Evolutionary conservation across 2,888 invertebrate species (phyloP).

Genomic region (Amphipyra tragopoginis): DNA sequence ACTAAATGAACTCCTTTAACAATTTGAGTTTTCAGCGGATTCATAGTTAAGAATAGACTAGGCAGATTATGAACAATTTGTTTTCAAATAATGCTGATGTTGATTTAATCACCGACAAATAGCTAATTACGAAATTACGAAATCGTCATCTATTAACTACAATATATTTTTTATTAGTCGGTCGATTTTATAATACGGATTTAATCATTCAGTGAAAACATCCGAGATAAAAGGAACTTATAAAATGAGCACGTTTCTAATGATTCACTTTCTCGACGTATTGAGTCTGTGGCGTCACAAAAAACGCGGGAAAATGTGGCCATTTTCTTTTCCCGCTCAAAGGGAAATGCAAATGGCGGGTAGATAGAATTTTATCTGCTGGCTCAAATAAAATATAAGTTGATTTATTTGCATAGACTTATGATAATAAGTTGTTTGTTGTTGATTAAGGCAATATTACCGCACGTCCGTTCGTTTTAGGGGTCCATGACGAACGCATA

Average conservation of each 20-base stretch:
- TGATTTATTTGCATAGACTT: constrained; percentile 16
- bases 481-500: too few relatives aligned
- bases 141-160: background rate
- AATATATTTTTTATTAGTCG: constrained; percentile 4
- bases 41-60: too few relatives aligned
- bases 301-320: constrained; percentile 73
- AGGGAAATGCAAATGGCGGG: constrained; percentile 80
- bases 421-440: background rate
- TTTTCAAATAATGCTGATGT: too few relatives aligned
- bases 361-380: constrained; percentile 39
- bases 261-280: constrained; percentile 77
- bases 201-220: constrained; percentile 49
- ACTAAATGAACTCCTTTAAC: too few relatives aligned
- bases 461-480: too few relatives aligned
- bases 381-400: constrained; percentile 25
- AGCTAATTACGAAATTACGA: background rate
- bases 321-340: constrained; percentile 79
- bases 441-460: too few relatives aligned
- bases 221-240: constrained; percentile 59
- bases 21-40: too few relatives aligned
- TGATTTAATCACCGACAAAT: too few relatives aligned
- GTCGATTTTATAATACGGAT: constrained; percentile 29
- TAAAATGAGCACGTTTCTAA: constrained; percentile 73
- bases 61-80: too few relatives aligned
- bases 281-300: constrained; percentile 65